A percentile compares a stretch with the other conserved stretches of the same genome.
phyloP scores from a whole-genome alignment of 2,113 vertebrate genomes.

The Thomomys bottae region DNA sequence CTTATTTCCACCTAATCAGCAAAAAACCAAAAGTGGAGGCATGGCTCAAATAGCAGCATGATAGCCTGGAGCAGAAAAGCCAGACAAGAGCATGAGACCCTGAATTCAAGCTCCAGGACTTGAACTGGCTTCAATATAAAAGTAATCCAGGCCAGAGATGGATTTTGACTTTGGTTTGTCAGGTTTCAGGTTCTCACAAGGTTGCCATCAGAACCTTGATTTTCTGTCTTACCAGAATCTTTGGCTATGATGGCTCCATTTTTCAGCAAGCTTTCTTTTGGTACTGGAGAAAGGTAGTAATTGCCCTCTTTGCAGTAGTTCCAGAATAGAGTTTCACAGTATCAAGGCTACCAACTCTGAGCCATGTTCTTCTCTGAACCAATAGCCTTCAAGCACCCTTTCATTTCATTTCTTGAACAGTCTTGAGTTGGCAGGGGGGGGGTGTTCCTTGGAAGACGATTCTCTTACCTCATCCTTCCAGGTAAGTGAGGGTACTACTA shows the following conservation, averaged over 20 bases:
- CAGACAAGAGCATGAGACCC: too few relatives aligned
- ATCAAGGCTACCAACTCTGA: not conserved
- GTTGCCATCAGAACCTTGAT: too few relatives aligned
- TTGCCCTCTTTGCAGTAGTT: too few relatives aligned
- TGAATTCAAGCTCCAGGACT: not conserved
- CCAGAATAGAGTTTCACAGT: not conserved
- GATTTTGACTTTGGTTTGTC: fast-evolving
- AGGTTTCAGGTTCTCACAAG: too few relatives aligned
- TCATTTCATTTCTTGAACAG: too few relatives aligned
- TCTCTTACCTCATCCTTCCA: too few relatives aligned
- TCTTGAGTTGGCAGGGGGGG: too few relatives aligned
- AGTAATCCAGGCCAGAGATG: not conserved
- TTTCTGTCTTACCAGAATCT: not conserved
- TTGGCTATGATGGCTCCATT: not conserved
- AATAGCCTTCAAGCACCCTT: not conserved
- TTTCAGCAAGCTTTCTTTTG: not conserved
- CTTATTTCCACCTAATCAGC: too few relatives aligned
- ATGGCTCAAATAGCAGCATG: not conserved
- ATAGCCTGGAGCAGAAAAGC: too few relatives aligned
- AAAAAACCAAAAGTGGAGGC: not conserved
- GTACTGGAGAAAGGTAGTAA: not conserved
- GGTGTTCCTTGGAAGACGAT: too few relatives aligned
- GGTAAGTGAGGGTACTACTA: too few relatives aligned
- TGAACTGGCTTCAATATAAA: not conserved
- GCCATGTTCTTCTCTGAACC: not conserved